Evolutionary conservation across 2,113 vertebrate genomes (phyloP), one percentile per base, ranked within the genome.

Genomic region (Caranx melampygus): DNA sequence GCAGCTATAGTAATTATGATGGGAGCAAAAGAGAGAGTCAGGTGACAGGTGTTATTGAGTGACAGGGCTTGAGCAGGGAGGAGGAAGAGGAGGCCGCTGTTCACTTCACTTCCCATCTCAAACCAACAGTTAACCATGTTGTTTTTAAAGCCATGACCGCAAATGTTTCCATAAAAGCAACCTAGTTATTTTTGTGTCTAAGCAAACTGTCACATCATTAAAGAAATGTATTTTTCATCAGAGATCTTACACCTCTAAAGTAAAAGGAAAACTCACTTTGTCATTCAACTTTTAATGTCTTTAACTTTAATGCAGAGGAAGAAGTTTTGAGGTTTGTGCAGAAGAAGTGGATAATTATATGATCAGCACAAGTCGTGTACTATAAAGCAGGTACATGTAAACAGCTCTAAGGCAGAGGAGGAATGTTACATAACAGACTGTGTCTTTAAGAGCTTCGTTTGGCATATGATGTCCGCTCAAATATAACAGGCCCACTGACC

Each of bases 391-490:
- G 18, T 31, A 44, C 35, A 51, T 16, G 18, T 31, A 44, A 58
- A 79, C 42, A 73, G 33, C 42, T 42, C 2, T 12, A 51, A 14
- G 20, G 18, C 14, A 8, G 14, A 8, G 9, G 2, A 57, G 13
- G 9, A 40, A 34, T 20, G 2, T 33, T 15, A 61, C 1, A 35
- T 40, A 33, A 15, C 6, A 68, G 20, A 40, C 9, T 63, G 55
- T 52, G 34, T 63, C 54, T 78, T 49, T 44, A 37, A 5, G 42
- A 67, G 40, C 21, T 60, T 18, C 64, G 45, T 55, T 80, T 67
- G 33, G 51, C 66, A 61, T 64, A 45, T 44, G 64, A 83, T 83
- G 62, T 73, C 26, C 31, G 31, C 68, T 82, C 21, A 69, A 58
- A 76, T 0, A 78, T 83, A 47, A 82, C 9, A 16, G 45, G 7